A percentile compares a stretch with the other conserved stretches of the same genome.
These are phyloP conservation scores for Cochlearius cochlearius DNA, from an alignment of 2,113 vertebrate species.

Conservation along the genomic window DNA sequence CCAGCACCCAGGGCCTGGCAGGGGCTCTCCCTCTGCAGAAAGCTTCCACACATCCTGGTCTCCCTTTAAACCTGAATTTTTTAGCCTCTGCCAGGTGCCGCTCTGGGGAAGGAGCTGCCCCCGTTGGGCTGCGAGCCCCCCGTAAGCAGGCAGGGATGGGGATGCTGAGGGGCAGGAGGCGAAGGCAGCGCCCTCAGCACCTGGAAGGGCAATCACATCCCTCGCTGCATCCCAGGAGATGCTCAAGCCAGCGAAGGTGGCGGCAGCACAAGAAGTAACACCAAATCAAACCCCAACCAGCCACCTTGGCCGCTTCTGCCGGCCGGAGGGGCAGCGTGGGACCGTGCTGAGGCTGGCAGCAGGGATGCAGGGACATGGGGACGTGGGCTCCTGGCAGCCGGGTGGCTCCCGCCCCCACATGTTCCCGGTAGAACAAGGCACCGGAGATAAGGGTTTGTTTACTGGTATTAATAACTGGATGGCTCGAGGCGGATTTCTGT, in stretches of 20 bases:
- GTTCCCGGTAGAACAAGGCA: slow-evolving; percentile 1
- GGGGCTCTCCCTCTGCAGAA: not conserved
- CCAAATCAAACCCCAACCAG: fast-evolving
- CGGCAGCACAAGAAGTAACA: fast-evolving
- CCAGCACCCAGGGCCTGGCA: fast-evolving
- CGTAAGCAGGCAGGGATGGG: not conserved
- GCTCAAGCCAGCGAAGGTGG: fast-evolving
- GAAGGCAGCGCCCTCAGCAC: not conserved
- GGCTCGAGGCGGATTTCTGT: not conserved
- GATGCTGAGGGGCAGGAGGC: not conserved
- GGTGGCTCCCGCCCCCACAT: not conserved
- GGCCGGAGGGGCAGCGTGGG: not conserved
- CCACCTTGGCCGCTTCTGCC: not conserved
- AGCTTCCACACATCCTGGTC: not conserved
- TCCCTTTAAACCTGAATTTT: not conserved
- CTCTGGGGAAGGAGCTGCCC: not conserved
- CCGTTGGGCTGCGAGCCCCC: not conserved
- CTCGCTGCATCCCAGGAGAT: not conserved
- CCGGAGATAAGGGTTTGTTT: not conserved
- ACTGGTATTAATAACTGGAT: not conserved
- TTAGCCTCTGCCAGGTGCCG: not conserved
- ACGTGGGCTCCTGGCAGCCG: not conserved
- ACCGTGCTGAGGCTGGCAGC: not conserved
- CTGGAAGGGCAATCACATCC: not conserved
- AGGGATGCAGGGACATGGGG: not conserved